Evolutionary conservation across 2,888 invertebrate species (phyloP).

Genomic region (Eristalis tenax): DNA sequence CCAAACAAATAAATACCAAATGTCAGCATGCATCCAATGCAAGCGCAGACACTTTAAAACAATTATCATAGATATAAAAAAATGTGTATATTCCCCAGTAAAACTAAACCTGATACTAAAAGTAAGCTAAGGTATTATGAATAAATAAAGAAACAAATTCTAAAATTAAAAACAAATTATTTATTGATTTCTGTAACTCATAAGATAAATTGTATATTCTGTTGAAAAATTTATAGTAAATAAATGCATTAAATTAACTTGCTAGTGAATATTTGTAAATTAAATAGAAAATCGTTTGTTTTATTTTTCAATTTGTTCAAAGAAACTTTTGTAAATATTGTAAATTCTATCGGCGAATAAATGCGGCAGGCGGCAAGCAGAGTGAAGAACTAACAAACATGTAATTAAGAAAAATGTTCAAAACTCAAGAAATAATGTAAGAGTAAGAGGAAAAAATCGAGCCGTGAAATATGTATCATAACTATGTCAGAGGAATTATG

Average conservation of each 20-base stretch:
- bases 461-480: neutral
- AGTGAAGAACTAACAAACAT: slow-evolving; percentile 3
- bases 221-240: neutral
- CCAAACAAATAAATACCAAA: neutral
- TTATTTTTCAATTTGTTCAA: neutral
- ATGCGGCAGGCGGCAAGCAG: slow-evolving; percentile 14
- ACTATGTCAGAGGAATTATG: slow-evolving; percentile 34
- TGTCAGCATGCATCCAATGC: neutral
- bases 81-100: neutral
- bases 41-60: neutral
- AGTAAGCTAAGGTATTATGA: neutral
- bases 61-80: neutral
- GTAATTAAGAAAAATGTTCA: slow-evolving; percentile 7
- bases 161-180: neutral
- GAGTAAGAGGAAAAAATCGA: neutral
- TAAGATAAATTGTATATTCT: neutral
- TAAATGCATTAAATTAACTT: neutral
- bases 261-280: neutral
- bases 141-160: neutral
- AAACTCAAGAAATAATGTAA: neutral
- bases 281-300: neutral
- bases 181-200: neutral
- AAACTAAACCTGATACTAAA: neutral
- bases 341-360: slow-evolving; percentile 48
- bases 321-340: slow-evolving; percentile 54